These are phyloP conservation scores for Thymelicus lineola DNA, from an alignment of 2,888 invertebrate genomes.

Conservation along the genomic window DNA sequence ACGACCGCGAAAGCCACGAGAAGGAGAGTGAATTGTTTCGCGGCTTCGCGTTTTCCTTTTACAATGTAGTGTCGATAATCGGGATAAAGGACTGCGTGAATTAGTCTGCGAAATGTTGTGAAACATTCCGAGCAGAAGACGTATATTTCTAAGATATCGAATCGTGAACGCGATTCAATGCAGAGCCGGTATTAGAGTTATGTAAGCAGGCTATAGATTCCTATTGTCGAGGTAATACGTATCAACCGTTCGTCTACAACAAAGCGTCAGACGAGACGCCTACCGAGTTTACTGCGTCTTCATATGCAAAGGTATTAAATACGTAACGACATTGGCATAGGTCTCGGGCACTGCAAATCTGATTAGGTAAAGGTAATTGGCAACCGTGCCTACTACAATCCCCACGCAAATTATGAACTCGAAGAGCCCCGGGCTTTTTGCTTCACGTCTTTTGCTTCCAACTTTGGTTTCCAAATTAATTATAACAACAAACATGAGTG, in stretches of 20 bases:
- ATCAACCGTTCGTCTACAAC: neutral
- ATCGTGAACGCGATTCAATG: neutral
- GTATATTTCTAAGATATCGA: neutral
- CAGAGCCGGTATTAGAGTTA: neutral
- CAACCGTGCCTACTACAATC: slow-evolving; percentile 12
- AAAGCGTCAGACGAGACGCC: slow-evolving; percentile 1
- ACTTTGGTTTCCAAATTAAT: slow-evolving; percentile 13
- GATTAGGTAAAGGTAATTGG: slow-evolving; percentile 20
- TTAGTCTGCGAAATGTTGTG: neutral
- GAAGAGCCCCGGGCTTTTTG: neutral
- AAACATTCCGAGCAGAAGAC: neutral
- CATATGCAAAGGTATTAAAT: slow-evolving; percentile 18
- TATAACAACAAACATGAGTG: slow-evolving; percentile 17
- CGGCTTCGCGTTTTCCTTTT: no score
- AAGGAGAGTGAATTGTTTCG: no score
- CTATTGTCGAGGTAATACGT: neutral
- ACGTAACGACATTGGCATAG: slow-evolving; percentile 23
- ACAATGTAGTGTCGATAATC: neutral
- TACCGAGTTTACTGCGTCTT: slow-evolving; percentile 2
- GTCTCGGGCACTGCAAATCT: slow-evolving; percentile 26
- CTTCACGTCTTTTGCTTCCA: neutral
- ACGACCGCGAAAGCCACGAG: no score
- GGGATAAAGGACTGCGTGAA: neutral
- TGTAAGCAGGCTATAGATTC: neutral
- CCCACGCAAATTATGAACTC: slow-evolving; percentile 8